A percentile compares a stretch with the other conserved stretches of the same genome.
phyloP scores from a whole-genome alignment of 1,140 invertebrate genomes.

The Drosophila rufa region DNA sequence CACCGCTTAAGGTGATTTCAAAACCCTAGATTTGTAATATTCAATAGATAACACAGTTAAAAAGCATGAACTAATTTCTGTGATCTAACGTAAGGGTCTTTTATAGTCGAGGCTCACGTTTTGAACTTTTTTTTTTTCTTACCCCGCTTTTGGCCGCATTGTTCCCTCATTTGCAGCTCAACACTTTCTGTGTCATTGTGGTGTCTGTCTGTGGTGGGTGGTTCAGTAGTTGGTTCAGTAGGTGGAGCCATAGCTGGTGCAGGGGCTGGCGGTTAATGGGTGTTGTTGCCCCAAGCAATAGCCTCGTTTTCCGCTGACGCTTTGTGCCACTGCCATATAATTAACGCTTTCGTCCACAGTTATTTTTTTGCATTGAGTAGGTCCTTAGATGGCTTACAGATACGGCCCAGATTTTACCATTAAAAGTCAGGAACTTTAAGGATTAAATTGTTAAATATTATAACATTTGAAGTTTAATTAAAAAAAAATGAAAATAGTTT shows the following conservation, averaged over 20 bases:
- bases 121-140: conserved; percentile 8
- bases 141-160: conserved; percentile 64
- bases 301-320: conserved; percentile 56
- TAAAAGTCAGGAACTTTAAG: background rate
- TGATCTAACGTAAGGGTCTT: background rate
- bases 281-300: conserved; percentile 57
- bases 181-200: conserved; percentile 81
- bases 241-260: background rate
- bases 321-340: conserved; percentile 72
- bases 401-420: conserved; percentile 1
- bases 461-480: background rate
- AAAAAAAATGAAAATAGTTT: background rate
- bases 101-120: background rate
- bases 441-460: background rate
- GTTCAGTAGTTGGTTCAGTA: conserved; percentile 15
- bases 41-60: background rate
- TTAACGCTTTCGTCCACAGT: conserved; percentile 73
- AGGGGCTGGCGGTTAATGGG: conserved; percentile 30
- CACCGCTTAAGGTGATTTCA: too few species aligned
- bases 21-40: too few species aligned
- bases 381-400: background rate
- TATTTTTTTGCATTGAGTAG: conserved; percentile 59
- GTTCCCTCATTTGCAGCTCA: conserved; percentile 81
- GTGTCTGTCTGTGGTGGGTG: conserved; percentile 54
- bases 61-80: background rate